Conservation (phyloP, 2,113 vertebrate species). For the Pseudopipra pipra region DNA sequence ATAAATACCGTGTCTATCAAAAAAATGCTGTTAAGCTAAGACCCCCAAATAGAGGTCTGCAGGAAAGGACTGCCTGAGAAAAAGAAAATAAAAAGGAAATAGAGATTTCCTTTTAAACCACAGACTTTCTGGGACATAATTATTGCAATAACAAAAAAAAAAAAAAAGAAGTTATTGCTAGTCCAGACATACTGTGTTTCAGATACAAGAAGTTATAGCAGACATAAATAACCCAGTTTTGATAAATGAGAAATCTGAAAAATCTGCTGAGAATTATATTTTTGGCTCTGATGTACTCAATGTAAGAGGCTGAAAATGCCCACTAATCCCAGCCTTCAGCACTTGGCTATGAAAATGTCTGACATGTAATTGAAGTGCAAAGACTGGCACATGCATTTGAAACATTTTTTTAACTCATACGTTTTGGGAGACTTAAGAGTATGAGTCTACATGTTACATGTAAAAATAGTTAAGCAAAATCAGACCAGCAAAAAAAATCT, state of each 20-base stretch:
- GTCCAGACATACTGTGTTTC: neutral
- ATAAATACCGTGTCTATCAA: neutral
- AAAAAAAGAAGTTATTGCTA: neutral
- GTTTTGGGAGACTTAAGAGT: neutral
- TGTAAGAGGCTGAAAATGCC: constrained; percentile 22
- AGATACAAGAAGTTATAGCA: neutral
- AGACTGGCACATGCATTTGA: neutral
- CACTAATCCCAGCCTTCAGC: constrained; percentile 24
- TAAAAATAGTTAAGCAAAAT: neutral
- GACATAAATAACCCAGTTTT: constrained; percentile 24
- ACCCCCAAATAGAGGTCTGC: neutral
- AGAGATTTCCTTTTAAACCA: neutral
- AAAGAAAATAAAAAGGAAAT: neutral
- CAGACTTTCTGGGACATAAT: neutral
- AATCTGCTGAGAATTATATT: constrained; percentile 20
- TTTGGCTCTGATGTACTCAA: constrained; percentile 1
- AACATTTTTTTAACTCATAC: neutral
- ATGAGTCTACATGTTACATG: neutral
- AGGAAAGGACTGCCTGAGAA: neutral
- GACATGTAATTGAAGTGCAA: neutral
- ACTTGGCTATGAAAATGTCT: neutral
- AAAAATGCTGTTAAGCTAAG: neutral
- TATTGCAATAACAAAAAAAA: neutral
- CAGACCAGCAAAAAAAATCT: neutral
- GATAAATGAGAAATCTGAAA: constrained; percentile 22